Evolutionary conservation across 2,888 invertebrate species (phyloP), one percentile per base, ranked within the genome.

Genomic region (Synanthedon tipuliformis): DNA sequence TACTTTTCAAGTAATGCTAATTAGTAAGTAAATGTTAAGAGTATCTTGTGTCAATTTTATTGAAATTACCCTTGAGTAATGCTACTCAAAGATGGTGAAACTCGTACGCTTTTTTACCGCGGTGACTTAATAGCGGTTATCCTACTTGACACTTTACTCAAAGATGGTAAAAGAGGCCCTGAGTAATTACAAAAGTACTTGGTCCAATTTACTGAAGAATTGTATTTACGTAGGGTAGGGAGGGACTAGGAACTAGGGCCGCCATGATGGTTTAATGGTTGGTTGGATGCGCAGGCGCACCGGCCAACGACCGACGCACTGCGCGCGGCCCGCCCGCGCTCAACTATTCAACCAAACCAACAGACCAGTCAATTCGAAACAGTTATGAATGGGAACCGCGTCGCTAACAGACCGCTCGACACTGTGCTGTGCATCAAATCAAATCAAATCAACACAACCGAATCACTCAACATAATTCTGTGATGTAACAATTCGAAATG

Each of bases 371-470:
- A 12, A 49, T 59, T 61, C 57, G 41, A 57, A 61, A 62, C 65
- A 68, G 71, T 72, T 61, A 54, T 57, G 63, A 64, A 62, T 64
- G 61, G 62, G 62, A 10, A 60, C 51, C 53, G 57, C 57, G 54
- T 51, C 57, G 54, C 49, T 50, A 51, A 51, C 15, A 45, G 45
- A 45, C 45, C 45, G 45, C 45, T 13, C 15, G 13, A n/a, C 11
- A 13, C 13, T 49, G 16, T 16, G n/a, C 11, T 49, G 18, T 18
- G n/a, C 16, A 49, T 16, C 13, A 49, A 49, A 12, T 49, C 49
- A 15, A 49, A 49, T 16, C 13, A 49, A 49, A 12, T 49, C 49
- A 15, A 49, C 49, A 18, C 8, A 16, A 15, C 23, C 23, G 15
- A 49, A 16, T 49, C 23, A 15, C 10, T 34, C 45, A 15, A n/a